Conservation (phyloP, 2,797 vertebrate species). For the Tamandua tetradactyla region DNA sequence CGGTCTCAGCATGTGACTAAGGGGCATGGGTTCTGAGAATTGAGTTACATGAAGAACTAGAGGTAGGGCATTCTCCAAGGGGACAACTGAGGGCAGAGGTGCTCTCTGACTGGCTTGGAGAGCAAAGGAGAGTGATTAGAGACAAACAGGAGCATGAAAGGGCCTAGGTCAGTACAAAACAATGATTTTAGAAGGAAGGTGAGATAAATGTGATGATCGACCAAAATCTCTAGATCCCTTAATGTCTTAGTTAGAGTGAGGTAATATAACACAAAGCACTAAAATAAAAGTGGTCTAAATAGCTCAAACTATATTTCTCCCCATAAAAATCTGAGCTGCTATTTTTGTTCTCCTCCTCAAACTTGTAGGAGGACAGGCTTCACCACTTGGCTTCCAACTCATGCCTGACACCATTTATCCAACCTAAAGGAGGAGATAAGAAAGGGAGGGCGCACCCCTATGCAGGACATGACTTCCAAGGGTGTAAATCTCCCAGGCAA, state of each 20-base stretch:
- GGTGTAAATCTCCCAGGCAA: too few relatives aligned
- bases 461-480: too few relatives aligned
- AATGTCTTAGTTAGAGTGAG: not conserved
- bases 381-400: not conserved
- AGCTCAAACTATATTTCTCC: not conserved
- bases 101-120: not conserved
- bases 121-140: not conserved
- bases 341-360: not conserved
- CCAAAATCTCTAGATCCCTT: not conserved
- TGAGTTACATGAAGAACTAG: not conserved
- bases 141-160: not conserved
- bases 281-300: not conserved
- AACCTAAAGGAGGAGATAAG: not conserved
- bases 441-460: not conserved
- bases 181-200: not conserved
- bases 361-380: not conserved
- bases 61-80: not conserved
- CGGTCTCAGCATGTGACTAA: not conserved
- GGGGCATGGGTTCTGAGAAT: not conserved
- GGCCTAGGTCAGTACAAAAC: not conserved
- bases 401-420: not conserved
- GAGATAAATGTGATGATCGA: not conserved
- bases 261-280: not conserved
- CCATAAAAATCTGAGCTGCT: not conserved
- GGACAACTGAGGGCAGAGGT: not conserved